Conservation (phyloP, 2,113 vertebrate genomes). For the Myxocyprinus asiaticus region DNA sequence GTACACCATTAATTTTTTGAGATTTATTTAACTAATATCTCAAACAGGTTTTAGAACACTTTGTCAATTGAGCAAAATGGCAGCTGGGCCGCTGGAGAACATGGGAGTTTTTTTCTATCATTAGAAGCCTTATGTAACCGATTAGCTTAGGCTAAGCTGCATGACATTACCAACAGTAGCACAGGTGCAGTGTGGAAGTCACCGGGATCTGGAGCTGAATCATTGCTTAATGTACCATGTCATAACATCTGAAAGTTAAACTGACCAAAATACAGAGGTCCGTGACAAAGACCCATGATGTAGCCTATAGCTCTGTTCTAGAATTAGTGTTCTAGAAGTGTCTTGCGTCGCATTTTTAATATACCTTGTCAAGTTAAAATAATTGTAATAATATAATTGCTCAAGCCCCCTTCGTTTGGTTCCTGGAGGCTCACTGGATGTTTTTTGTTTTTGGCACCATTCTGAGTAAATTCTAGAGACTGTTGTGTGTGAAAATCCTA, state of each 20-base stretch:
- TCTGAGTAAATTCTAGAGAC: too few species aligned
- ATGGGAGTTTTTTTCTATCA: constrained; percentile 47
- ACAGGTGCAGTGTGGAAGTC: constrained; percentile 37
- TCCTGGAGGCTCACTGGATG: too few species aligned
- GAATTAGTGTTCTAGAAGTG: too few species aligned
- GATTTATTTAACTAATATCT: background rate
- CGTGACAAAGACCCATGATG: background rate
- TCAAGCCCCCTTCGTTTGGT: too few species aligned
- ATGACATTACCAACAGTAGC: constrained; percentile 37
- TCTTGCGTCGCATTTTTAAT: too few species aligned
- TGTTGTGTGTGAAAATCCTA: too few species aligned
- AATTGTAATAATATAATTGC: too few species aligned
- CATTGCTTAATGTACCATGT: constrained; percentile 39
- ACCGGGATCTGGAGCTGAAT: constrained; percentile 41
- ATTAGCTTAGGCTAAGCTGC: constrained; percentile 65
- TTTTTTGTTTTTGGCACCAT: too few species aligned
- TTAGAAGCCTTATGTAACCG: constrained; percentile 54
- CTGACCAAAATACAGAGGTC: background rate
- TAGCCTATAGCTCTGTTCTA: background rate
- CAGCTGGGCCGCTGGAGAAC: constrained; percentile 5
- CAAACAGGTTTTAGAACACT: background rate
- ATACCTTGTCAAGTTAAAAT: too few species aligned
- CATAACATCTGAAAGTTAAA: constrained; percentile 30
- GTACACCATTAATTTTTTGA: background rate
- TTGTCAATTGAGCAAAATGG: background rate